These are phyloP conservation scores for Novumbra hubbsi DNA, from an alignment of 2,797 vertebrate genomes.

Conservation along the genomic window DNA sequence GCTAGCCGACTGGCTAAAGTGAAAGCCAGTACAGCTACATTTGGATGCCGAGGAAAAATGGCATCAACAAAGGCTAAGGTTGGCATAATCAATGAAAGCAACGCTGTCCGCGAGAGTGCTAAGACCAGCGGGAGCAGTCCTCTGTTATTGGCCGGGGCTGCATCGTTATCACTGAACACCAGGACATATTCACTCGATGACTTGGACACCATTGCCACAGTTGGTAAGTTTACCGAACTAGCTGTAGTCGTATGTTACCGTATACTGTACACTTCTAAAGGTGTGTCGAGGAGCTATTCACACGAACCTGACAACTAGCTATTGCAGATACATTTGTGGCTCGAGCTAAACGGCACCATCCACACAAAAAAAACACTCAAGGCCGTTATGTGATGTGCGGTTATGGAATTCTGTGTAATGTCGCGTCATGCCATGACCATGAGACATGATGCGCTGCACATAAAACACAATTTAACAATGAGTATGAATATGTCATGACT, in stretches of 20 bases:
- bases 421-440: neutral
- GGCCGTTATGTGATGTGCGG: neutral
- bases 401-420: too few species aligned
- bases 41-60: conserved; percentile 46
- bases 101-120: conserved; percentile 51
- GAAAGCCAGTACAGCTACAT: neutral
- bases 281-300: neutral
- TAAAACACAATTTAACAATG: neutral
- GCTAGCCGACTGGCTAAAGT: neutral
- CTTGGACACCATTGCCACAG: conserved; percentile 84
- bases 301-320: neutral
- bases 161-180: conserved; percentile 34
- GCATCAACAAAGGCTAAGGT: conserved; percentile 70
- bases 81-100: conserved; percentile 55
- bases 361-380: neutral
- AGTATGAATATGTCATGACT: neutral
- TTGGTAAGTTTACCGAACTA: conserved; percentile 74
- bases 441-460: neutral
- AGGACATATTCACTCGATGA: conserved; percentile 79
- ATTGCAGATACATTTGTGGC: neutral
- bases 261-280: neutral
- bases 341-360: neutral
- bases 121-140: conserved; percentile 47
- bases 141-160: conserved; percentile 45
- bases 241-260: too few species aligned